phyloP scores from a whole-genome alignment of 2,113 vertebrate genomes.

The Otus sunia region DNA sequence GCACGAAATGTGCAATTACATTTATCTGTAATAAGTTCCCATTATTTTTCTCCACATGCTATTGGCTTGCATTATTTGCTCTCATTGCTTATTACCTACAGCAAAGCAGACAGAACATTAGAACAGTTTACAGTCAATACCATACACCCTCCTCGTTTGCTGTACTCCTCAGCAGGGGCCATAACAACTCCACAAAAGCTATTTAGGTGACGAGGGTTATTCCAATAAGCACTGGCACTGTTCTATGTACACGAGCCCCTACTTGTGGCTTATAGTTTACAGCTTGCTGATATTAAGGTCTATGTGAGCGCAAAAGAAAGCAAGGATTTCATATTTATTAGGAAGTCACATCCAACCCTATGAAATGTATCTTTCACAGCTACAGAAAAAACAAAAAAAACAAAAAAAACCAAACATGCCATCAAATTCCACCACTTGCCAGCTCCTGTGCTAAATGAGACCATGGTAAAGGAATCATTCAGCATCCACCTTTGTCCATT shows the following conservation, averaged over 20 bases:
- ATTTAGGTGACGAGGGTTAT: neutral
- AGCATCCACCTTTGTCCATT: neutral
- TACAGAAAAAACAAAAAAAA: neutral
- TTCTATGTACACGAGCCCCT: neutral
- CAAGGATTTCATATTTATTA: neutral
- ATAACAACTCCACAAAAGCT: neutral
- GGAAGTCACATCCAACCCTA: neutral
- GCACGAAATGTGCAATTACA: constrained; percentile 4
- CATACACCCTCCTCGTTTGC: neutral
- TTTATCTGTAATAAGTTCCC: neutral
- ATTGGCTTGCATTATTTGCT: neutral
- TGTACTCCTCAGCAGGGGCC: neutral
- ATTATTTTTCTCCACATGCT: neutral
- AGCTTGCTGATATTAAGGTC: neutral
- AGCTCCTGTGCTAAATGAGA: neutral
- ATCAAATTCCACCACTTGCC: neutral
- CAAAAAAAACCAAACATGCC: neutral
- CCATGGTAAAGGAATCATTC: neutral
- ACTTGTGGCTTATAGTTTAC: neutral
- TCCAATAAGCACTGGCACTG: neutral
- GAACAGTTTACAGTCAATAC: neutral
- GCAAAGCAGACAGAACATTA: neutral
- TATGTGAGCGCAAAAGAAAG: too few relatives aligned
- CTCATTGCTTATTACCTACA: neutral
- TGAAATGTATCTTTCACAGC: neutral